These are phyloP conservation scores for Panagrolaimus sp. DNA, from an alignment of 1,140 invertebrate species.

Conservation along the genomic window DNA sequence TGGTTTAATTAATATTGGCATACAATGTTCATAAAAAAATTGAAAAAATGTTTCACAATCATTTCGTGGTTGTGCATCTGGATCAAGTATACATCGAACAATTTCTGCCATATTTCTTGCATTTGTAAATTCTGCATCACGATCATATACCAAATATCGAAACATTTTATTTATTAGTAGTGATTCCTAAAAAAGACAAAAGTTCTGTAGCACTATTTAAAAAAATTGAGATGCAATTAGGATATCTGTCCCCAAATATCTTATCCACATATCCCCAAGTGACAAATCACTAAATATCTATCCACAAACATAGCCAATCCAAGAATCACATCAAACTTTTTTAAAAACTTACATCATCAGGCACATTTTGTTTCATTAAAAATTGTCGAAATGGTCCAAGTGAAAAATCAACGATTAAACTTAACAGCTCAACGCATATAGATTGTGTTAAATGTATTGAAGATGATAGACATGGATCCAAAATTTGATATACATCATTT, in stretches of 20 bases:
- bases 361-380: constrained; percentile 60
- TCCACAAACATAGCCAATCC: no score
- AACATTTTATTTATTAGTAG: constrained; percentile 93
- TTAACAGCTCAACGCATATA: constrained; percentile 93
- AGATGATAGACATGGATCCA: constrained; percentile 68
- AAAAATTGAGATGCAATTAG: no score
- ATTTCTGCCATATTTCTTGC: constrained; percentile 66
- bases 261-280: no score
- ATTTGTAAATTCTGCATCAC: constrained; percentile 78
- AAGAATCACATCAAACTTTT: no score
- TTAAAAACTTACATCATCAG: constrained; percentile 25
- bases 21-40: constrained; percentile 97
- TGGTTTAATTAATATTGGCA: constrained; percentile 65
- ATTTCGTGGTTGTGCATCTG: constrained; percentile 73
- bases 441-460: constrained; percentile 82
- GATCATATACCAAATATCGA: constrained; percentile 76
- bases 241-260: no score
- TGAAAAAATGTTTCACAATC: constrained; percentile 67
- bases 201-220: no score
- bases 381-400: constrained; percentile 94
- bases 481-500: constrained; percentile 81
- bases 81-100: constrained; percentile 84
- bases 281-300: no score
- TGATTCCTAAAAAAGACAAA: constrained; percentile 56
- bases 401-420: constrained; percentile 95